Percentiles rank a stretch among this genome's conserved stretches.
These are phyloP conservation scores for Anastrepha obliqua DNA, from an alignment of 1,140 invertebrate genomes.

Conservation along the genomic window DNA sequence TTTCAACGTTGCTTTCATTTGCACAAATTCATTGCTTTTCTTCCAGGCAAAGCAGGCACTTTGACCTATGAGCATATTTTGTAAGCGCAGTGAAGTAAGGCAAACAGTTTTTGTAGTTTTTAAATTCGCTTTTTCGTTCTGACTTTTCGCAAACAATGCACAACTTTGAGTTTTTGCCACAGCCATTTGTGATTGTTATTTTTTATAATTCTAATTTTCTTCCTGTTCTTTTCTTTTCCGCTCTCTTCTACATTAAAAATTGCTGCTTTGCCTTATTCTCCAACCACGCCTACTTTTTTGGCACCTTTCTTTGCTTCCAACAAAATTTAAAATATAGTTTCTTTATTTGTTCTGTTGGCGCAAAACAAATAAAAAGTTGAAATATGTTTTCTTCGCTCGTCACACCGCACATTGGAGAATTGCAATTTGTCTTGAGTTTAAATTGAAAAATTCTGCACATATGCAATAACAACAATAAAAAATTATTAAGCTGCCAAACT, in stretches of 20 bases:
- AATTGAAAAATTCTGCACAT: conserved; percentile 33
- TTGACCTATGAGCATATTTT: background rate
- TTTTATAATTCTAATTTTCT: background rate
- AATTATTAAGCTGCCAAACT: no score
- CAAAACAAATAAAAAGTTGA: background rate
- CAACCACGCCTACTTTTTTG: background rate
- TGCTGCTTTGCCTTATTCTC: background rate
- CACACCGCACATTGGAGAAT: background rate
- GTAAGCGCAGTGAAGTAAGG: background rate
- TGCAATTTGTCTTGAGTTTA: conserved; percentile 19
- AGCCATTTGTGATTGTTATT: background rate
- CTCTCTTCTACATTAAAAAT: background rate
- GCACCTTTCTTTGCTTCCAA: background rate
- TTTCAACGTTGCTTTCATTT: no score
- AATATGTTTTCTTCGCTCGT: background rate
- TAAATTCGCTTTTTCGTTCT: background rate
- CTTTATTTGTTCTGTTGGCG: background rate
- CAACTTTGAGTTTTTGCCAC: background rate
- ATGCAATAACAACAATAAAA: no score
- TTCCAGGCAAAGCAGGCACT: background rate
- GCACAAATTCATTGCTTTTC: no score
- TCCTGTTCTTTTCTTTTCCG: background rate
- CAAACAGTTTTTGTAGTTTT: background rate
- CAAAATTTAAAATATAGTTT: background rate
- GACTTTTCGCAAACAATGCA: background rate